Conservation (phyloP, 2,888 invertebrate genomes). For the Anthophora plumipes region DNA sequence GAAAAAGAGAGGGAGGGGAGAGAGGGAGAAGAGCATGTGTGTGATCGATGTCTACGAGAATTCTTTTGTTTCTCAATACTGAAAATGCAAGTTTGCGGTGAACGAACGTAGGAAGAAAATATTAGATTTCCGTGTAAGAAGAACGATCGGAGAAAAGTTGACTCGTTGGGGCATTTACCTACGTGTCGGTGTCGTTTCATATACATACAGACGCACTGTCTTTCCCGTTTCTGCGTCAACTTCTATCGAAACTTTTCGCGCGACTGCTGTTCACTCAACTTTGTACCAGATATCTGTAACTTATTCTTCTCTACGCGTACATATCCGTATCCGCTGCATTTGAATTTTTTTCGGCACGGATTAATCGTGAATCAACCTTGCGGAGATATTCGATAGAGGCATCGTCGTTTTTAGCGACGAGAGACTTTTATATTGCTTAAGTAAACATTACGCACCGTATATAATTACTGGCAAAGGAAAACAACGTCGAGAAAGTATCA, state of each 20-base stretch:
- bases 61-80: background rate
- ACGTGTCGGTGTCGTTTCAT: background rate
- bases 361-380: too few species aligned
- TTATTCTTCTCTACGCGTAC: too few species aligned
- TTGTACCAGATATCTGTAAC: background rate
- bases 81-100: background rate
- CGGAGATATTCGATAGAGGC: too few species aligned
- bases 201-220: background rate
- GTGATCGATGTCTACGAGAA: background rate
- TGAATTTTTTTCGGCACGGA: too few species aligned
- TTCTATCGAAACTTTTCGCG: conserved; percentile 38
- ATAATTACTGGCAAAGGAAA: background rate
- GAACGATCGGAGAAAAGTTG: background rate
- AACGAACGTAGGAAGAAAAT: conserved; percentile 14
- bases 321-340: too few species aligned
- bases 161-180: background rate
- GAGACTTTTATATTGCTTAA: too few species aligned
- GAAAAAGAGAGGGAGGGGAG: too few species aligned
- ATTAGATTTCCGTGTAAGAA: conserved; percentile 1
- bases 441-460: too few species aligned
- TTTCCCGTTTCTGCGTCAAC: conserved; percentile 12
- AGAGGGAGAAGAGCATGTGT: too few species aligned
- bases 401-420: too few species aligned
- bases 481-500: background rate
- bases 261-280: background rate